Evolutionary conservation across 2,113 vertebrate genomes (phyloP).

Genomic region (Hyperopisus bebe): DNA sequence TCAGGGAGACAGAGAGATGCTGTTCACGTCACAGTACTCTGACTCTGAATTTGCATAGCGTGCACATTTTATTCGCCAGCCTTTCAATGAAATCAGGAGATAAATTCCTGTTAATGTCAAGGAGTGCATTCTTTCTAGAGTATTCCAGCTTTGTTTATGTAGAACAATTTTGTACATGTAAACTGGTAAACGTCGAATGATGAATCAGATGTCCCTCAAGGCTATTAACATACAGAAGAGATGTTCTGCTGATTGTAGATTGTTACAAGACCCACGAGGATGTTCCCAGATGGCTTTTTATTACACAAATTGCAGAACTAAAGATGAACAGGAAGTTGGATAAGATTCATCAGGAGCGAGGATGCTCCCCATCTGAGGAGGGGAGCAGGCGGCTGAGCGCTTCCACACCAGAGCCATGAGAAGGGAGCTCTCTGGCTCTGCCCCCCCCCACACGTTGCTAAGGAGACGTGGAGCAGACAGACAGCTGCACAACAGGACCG

Average conservation of each 20-base stretch:
- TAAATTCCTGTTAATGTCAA: background rate
- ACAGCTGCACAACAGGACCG: background rate
- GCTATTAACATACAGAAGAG: background rate
- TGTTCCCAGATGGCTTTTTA: background rate
- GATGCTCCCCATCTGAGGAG: background rate
- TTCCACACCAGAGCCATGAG: background rate
- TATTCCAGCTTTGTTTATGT: background rate
- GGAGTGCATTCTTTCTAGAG: background rate
- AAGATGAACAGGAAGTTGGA: background rate
- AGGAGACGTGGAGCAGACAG: background rate
- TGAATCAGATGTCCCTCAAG: constrained; percentile 1
- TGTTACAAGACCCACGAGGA: background rate
- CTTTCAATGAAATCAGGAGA: background rate
- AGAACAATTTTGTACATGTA: background rate
- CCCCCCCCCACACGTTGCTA: background rate
- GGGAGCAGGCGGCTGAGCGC: background rate
- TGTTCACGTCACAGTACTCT: background rate
- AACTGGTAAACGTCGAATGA: background rate
- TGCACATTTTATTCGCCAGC: background rate
- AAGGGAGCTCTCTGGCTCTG: background rate
- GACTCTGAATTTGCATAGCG: background rate
- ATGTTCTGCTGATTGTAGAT: background rate
- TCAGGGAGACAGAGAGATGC: background rate
- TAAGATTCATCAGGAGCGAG: background rate
- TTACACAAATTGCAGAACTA: background rate